A percentile compares a stretch with the other conserved stretches of the same genome.
Evolutionary conservation across 2,888 invertebrate species (phyloP).

Genomic region (Marasmarcha lunaedactyla): DNA sequence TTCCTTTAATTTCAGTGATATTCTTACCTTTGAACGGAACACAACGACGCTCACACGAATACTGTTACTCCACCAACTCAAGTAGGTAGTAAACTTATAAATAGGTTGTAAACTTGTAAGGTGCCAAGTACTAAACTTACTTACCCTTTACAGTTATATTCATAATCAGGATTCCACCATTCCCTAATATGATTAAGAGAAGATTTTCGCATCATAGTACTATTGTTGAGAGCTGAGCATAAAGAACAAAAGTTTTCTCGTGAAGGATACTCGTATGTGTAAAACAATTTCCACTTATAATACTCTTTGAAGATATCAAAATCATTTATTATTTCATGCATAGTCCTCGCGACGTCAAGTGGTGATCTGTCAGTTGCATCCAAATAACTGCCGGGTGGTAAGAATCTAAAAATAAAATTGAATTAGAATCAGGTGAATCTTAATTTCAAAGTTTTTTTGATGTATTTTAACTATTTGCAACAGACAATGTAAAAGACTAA

Average conservation of each 20-base stretch:
- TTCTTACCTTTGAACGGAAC: no score
- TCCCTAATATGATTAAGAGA: conserved; percentile 31
- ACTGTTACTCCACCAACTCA: no score
- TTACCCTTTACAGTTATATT: neutral
- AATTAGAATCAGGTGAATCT: no score
- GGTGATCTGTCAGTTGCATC: conserved; percentile 16
- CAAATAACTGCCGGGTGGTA: conserved; percentile 4
- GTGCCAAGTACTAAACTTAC: no score
- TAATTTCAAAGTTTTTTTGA: no score
- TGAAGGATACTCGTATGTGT: conserved; percentile 11
- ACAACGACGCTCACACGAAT: no score
- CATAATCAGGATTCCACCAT: conserved; percentile 40
- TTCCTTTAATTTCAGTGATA: no score
- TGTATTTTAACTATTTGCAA: no score
- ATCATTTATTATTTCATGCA: conserved; percentile 28
- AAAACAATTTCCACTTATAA: conserved; percentile 43
- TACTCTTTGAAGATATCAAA: conserved; percentile 29
- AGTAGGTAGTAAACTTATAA: no score
- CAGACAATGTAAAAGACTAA: no score
- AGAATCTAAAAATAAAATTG: conserved; percentile 1
- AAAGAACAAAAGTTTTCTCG: conserved; percentile 22
- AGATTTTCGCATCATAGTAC: conserved; percentile 18
- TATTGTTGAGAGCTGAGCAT: conserved; percentile 36
- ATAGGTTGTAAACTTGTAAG: no score
- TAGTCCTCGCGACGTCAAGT: conserved; percentile 26